Percentiles rank a stretch among this genome's conserved stretches.
Evolutionary conservation across 2,888 invertebrate genomes (phyloP).

Genomic region (Rotaria macrura): DNA sequence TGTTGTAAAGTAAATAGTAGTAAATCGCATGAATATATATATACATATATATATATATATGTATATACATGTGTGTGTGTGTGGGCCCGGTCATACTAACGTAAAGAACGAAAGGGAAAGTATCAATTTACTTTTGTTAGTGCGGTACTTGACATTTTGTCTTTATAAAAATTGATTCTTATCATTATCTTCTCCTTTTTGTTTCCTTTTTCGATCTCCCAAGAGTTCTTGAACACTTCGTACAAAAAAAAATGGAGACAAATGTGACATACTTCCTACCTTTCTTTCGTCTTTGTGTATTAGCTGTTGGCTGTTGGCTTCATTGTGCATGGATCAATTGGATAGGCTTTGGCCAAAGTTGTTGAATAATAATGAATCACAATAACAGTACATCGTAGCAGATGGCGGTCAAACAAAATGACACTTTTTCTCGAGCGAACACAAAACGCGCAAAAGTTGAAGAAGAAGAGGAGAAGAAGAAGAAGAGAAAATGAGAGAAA

Average conservation of each 20-base stretch:
- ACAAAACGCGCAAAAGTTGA: not conserved
- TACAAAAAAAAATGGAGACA: too few species aligned
- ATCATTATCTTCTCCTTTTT: not conserved
- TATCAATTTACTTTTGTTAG: not conserved
- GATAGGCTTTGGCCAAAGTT: not conserved
- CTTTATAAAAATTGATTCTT: not conserved
- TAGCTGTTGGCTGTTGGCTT: not conserved
- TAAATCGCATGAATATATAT: not conserved
- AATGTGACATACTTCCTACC: not conserved
- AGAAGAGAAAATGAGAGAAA: not conserved
- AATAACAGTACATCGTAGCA: not conserved
- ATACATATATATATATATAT: not conserved
- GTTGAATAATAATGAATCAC: not conserved
- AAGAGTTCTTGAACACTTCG: not conserved
- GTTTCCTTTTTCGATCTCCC: not conserved
- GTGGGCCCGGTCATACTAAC: not conserved
- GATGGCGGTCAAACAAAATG: constrained; percentile 12
- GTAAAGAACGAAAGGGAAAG: not conserved
- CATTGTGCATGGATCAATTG: not conserved
- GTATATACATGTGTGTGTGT: not conserved
- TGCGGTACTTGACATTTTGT: not conserved
- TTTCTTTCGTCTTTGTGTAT: not conserved
- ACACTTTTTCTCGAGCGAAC: not conserved
- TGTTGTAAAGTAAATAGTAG: constrained; percentile 6
- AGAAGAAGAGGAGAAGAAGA: not conserved